These are phyloP conservation scores for Caerostris extrusa DNA, from an alignment of 1,140 invertebrate species.

Conservation along the genomic window DNA sequence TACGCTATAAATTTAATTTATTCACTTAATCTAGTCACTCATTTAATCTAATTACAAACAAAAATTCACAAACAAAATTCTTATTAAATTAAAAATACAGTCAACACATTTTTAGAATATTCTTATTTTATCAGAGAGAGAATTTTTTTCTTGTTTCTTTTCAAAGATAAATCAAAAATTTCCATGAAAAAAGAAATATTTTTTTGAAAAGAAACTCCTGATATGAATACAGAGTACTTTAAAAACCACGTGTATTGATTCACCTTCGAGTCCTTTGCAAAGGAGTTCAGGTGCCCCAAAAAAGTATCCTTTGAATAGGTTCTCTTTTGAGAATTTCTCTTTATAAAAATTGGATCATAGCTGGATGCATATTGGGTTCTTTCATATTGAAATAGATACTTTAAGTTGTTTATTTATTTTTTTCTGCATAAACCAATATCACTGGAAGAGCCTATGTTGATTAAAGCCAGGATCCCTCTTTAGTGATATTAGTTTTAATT, in stretches of 20 bases:
- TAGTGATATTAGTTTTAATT: no score
- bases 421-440: no score
- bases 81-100: no score
- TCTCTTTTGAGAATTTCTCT: neutral
- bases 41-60: no score
- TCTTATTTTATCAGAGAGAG: neutral
- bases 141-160: neutral
- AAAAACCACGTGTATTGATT: neutral
- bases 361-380: neutral
- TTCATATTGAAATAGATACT: no score
- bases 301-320: neutral
- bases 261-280: neutral
- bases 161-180: neutral
- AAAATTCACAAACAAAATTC: no score
- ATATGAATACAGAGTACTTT: neutral
- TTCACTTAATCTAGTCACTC: no score
- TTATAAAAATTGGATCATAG: neutral
- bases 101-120: neutral
- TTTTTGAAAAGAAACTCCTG: neutral
- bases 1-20: no score
- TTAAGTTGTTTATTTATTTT: no score
- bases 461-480: no score
- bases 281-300: neutral
- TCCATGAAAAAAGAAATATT: neutral
- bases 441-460: no score